A percentile compares a stretch with the other conserved stretches of the same genome.
phyloP scores from a whole-genome alignment of 2,113 vertebrate genomes.

The Sigmodon hispidus region DNA sequence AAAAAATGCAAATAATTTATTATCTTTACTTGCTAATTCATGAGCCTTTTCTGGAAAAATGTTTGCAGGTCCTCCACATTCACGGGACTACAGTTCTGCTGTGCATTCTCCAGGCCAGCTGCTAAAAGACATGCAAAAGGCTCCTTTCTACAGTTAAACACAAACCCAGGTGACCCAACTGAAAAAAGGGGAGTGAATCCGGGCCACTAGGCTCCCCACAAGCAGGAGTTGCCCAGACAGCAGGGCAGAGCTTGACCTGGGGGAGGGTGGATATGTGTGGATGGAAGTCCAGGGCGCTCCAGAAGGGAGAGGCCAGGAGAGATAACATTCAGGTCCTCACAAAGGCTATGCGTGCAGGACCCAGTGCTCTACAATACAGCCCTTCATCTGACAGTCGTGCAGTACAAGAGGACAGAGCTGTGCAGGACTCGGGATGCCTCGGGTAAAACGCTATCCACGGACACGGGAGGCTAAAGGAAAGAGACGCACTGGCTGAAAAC shows the following conservation, averaged over 20 bases:
- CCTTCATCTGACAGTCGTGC: conserved; percentile 59
- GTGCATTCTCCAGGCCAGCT: background rate
- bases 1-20: background rate
- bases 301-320: conserved; percentile 62
- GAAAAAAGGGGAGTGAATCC: background rate
- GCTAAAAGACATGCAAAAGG: background rate
- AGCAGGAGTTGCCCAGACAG: background rate
- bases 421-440: too few species aligned
- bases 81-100: background rate
- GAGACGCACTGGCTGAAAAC: background rate
- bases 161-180: background rate
- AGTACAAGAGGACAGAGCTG: background rate
- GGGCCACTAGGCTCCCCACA: background rate
- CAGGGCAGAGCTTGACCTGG: background rate
- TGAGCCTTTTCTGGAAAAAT: background rate
- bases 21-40: background rate
- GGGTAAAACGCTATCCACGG: too few species aligned
- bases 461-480: background rate
- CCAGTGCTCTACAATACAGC: conserved; percentile 48
- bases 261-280: conserved; percentile 47
- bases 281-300: conserved; percentile 52
- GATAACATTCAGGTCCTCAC: conserved; percentile 78
- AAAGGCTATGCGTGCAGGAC: conserved; percentile 34
- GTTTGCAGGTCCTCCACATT: background rate
- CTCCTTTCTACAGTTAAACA: background rate